phyloP scores from a whole-genome alignment of 2,797 vertebrate species.

The Agapornis canus region DNA sequence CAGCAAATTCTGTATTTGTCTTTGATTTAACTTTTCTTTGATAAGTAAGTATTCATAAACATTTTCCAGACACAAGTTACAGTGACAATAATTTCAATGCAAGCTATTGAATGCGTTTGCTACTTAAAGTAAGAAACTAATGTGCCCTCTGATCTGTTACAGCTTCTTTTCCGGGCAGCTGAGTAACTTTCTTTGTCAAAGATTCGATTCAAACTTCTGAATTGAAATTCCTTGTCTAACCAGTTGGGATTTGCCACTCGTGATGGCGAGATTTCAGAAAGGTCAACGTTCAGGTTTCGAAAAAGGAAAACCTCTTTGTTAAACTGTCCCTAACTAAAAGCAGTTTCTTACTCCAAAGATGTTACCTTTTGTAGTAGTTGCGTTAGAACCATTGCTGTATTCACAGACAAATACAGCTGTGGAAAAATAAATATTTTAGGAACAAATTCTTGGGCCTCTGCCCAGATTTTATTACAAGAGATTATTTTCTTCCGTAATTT shows the following conservation, averaged over 20 bases:
- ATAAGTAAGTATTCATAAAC: background rate
- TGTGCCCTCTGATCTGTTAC: background rate
- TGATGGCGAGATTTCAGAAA: background rate
- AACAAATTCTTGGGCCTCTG: conserved; percentile 51
- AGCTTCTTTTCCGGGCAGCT: background rate
- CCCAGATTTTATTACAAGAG: conserved; percentile 39
- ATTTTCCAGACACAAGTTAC: background rate
- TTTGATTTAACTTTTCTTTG: background rate
- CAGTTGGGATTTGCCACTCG: background rate
- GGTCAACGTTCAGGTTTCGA: background rate
- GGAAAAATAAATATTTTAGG: conserved; percentile 48
- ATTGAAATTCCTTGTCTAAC: background rate
- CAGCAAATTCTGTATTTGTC: background rate
- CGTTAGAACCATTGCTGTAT: background rate
- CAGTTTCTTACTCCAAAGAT: background rate
- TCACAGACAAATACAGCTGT: background rate
- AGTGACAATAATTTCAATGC: background rate
- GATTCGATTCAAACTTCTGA: background rate
- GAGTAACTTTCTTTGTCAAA: background rate
- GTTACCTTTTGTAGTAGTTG: background rate
- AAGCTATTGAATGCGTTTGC: background rate
- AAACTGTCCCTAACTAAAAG: background rate
- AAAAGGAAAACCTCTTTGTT: background rate
- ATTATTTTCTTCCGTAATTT: conserved; percentile 41
- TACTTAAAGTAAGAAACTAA: background rate